Evolutionary conservation across 2,797 vertebrate genomes (phyloP).

Genomic region (Naso thynnoides): DNA sequence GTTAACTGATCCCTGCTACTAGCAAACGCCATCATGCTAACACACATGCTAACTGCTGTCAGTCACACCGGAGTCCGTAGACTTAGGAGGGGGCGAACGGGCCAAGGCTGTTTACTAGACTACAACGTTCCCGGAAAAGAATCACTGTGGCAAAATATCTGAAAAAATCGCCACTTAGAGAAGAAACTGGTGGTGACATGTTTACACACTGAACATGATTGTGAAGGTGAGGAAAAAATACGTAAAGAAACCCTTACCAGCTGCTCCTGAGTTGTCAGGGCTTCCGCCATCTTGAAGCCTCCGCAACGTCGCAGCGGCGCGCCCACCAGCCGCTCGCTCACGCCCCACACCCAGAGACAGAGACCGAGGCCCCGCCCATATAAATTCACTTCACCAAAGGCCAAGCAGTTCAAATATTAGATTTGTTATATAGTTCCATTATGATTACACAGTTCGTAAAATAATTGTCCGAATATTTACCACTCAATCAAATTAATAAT

Average conservation of each 20-base stretch:
- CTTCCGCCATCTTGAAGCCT: slow-evolving; percentile 92
- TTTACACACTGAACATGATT: neutral
- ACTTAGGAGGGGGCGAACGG: slow-evolving; percentile 58
- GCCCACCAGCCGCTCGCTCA: slow-evolving; percentile 77
- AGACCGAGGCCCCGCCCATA: slow-evolving; percentile 49
- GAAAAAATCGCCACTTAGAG: neutral
- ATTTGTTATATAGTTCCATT: neutral
- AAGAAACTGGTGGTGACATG: neutral
- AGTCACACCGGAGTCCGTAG: slow-evolving; percentile 71
- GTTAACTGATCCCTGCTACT: slow-evolving; percentile 27
- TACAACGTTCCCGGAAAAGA: neutral
- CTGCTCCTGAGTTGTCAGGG: slow-evolving; percentile 90
- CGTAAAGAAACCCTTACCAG: slow-evolving; percentile 83
- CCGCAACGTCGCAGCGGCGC: slow-evolving; percentile 85
- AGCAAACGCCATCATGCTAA: slow-evolving; percentile 74
- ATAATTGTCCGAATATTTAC: too few species aligned
- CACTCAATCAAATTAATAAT: too few species aligned
- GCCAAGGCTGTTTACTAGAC: slow-evolving; percentile 61
- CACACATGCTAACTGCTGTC: slow-evolving; percentile 75
- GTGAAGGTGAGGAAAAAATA: slow-evolving; percentile 14
- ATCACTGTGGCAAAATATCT: neutral
- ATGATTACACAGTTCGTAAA: neutral
- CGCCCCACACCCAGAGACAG: slow-evolving; percentile 46
- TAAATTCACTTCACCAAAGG: neutral
- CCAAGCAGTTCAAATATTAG: neutral